Conservation (phyloP, 2,888 invertebrate species). For the Corythucha ciliata region DNA sequence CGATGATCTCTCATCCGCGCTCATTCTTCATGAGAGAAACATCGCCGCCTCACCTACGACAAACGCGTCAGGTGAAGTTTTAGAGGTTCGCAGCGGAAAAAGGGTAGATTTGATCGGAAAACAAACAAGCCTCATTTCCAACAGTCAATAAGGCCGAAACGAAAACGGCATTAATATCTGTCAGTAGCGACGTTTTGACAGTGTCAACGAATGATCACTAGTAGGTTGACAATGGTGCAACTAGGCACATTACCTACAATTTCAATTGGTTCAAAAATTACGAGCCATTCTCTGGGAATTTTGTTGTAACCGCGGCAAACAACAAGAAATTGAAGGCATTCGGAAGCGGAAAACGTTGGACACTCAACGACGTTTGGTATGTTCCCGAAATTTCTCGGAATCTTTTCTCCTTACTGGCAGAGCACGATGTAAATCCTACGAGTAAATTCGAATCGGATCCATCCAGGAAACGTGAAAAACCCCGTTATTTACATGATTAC, state of each 20-base stretch:
- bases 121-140: conserved; percentile 2
- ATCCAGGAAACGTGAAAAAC: no score
- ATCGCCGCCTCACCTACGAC: conserved; percentile 9
- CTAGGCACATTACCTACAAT: conserved; percentile 36
- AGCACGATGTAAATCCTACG: conserved; percentile 18
- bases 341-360: conserved; percentile 13
- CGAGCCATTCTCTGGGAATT: conserved; percentile 17
- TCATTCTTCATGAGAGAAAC: conserved; percentile 24
- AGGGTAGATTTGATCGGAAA: conserved; percentile 6
- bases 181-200: conserved; percentile 27
- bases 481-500: no score
- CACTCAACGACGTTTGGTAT: conserved; percentile 29
- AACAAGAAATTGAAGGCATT: no score
- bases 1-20: conserved; percentile 20
- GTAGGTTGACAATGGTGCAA: conserved; percentile 39
- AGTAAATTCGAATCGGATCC: conserved; percentile 20
- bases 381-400: conserved; percentile 36
- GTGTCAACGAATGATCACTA: conserved; percentile 28
- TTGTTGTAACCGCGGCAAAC: conserved; percentile 2
- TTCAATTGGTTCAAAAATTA: conserved; percentile 22
- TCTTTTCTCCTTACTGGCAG: conserved; percentile 35
- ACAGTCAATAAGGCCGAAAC: conserved; percentile 9
- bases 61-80: conserved; percentile 9
- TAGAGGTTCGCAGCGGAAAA: background rate
- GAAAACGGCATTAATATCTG: conserved; percentile 18